A percentile compares a stretch with the other conserved stretches of the same genome.
These are phyloP conservation scores for Urocyon cinereoargenteus DNA, from an alignment of 2,797 vertebrate genomes.

Conservation along the genomic window DNA sequence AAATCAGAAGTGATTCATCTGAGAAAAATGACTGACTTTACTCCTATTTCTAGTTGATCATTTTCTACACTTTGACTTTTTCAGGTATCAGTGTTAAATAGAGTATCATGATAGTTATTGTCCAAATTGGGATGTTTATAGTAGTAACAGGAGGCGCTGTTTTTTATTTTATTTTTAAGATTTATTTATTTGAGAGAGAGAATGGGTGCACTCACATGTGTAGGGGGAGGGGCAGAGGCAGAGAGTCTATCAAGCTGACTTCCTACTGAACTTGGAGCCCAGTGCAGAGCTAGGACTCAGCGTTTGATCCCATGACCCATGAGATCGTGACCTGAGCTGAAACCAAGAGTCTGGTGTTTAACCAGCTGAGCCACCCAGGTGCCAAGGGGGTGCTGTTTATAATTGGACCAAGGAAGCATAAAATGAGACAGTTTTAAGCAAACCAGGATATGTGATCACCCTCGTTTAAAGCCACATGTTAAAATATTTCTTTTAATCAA, in stretches of 20 bases:
- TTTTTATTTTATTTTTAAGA: background rate
- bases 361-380: background rate
- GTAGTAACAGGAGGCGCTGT: background rate
- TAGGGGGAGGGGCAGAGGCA: background rate
- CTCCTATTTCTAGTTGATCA: background rate
- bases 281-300: background rate
- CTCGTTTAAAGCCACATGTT: background rate
- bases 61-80: background rate
- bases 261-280: background rate
- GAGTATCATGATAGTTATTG: background rate
- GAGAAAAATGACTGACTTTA: slow-evolving; percentile 21
- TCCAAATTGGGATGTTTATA: background rate
- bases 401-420: background rate
- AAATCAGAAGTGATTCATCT: background rate
- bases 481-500: background rate
- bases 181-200: background rate
- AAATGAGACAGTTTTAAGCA: background rate
- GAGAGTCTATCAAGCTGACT: background rate
- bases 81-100: background rate
- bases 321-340: background rate
- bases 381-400: background rate
- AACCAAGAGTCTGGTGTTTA: background rate
- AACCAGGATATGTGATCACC: background rate
- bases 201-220: too few species aligned
- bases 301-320: background rate